Conservation (phyloP, 2,797 vertebrate species). For the Acridotheres tristis region DNA sequence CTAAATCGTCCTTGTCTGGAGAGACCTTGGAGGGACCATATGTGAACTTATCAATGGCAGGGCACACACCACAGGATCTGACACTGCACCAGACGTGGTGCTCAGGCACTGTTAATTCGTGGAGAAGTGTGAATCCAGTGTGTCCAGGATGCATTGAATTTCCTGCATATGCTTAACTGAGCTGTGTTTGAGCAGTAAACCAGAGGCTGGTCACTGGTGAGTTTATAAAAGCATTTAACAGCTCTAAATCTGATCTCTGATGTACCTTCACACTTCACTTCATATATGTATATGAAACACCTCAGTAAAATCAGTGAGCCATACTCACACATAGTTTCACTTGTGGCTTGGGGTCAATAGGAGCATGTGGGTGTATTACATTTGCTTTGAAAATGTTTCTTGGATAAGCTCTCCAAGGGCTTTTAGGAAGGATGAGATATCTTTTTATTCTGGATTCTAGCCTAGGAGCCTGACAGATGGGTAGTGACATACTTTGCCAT, state of each 20-base stretch:
- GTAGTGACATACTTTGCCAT: not conserved
- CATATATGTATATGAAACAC: constrained; percentile 48
- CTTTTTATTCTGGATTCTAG: not conserved
- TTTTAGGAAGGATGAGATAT: not conserved
- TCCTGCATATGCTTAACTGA: not conserved
- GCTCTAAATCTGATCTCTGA: constrained; percentile 41
- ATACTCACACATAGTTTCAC: not conserved
- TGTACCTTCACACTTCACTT: constrained; percentile 33
- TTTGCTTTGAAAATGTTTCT: constrained; percentile 1
- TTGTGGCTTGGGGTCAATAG: not conserved
- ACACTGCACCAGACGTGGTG: not conserved
- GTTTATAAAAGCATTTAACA: constrained; percentile 20
- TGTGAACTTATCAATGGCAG: not conserved
- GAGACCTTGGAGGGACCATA: not conserved
- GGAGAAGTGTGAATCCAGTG: not conserved
- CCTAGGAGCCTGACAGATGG: not conserved
- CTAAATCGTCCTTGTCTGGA: not conserved
- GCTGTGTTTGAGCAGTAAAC: not conserved
- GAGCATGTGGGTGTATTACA: not conserved
- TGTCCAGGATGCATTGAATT: not conserved
- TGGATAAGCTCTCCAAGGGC: not conserved
- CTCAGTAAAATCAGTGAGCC: constrained; percentile 34
- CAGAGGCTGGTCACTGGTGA: not conserved
- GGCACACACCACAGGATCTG: not conserved
- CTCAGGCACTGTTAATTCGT: not conserved